phyloP scores from a whole-genome alignment of 2,888 invertebrate species.

The Deilephila elpenor region DNA sequence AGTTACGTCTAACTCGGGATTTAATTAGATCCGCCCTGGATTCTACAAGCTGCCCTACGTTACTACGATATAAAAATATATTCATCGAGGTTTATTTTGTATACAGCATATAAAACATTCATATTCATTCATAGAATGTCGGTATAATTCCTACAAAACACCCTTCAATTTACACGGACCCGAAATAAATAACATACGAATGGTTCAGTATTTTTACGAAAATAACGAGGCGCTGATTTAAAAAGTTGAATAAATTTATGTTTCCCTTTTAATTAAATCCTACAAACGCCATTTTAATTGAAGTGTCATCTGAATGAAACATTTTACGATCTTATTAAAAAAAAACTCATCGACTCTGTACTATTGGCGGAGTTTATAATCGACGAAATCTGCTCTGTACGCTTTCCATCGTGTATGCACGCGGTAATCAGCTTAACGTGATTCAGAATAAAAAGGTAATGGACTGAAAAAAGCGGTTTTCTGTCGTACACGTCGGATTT shows the following conservation, averaged over 20 bases:
- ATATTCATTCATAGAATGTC: background rate
- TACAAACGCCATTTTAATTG: conserved; percentile 31
- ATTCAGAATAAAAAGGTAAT: conserved; percentile 69
- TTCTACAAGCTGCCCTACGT: background rate
- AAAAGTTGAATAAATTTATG: conserved; percentile 26
- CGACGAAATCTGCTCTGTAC: conserved; percentile 46
- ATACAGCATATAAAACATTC: background rate
- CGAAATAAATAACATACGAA: background rate
- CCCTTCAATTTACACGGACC: background rate
- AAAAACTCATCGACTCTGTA: conserved; percentile 34
- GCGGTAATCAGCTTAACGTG: conserved; percentile 72
- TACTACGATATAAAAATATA: background rate
- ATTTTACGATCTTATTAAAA: conserved; percentile 36
- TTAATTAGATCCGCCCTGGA: too few species aligned
- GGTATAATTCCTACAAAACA: background rate
- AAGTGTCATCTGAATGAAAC: conserved; percentile 32
- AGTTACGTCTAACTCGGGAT: too few species aligned
- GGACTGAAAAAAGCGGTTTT: conserved; percentile 64
- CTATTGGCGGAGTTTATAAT: conserved; percentile 33
- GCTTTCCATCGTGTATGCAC: conserved; percentile 62
- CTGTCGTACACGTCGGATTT: conserved; percentile 43
- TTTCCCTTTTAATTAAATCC: conserved; percentile 25
- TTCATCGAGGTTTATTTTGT: background rate
- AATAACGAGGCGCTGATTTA: conserved; percentile 17
- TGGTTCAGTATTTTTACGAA: background rate